Percentiles rank a stretch among this genome's conserved stretches.
phyloP scores from a whole-genome alignment of 2,797 vertebrate species.

The Psittacula derbiana region DNA sequence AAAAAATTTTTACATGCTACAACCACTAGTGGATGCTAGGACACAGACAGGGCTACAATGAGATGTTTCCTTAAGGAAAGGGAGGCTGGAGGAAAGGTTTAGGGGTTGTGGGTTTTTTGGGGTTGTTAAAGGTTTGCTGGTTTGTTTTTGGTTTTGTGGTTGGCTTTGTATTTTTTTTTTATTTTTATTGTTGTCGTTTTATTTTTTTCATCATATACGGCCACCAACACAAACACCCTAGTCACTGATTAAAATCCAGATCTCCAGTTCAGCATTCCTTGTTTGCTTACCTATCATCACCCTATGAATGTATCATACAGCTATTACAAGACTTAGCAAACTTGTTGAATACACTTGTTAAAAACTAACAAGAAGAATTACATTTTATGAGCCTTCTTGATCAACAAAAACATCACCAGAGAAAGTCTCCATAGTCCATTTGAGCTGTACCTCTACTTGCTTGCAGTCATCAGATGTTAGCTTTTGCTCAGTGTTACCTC shows the following conservation, averaged over 20 bases:
- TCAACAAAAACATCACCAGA: background rate
- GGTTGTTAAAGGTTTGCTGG: background rate
- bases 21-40: background rate
- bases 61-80: background rate
- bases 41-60: background rate
- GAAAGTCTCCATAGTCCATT: background rate
- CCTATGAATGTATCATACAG: background rate
- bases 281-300: background rate
- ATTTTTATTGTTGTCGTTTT: background rate
- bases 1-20: background rate
- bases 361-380: background rate
- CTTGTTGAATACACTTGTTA: background rate
- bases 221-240: background rate
- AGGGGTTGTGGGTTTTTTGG: too few species aligned
- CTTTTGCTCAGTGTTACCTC: background rate
- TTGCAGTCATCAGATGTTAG: background rate
- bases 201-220: background rate
- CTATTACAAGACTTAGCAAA: background rate
- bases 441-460: background rate
- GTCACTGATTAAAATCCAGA: background rate
- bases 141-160: background rate
- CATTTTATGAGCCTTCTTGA: background rate
- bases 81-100: background rate
- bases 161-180: background rate
- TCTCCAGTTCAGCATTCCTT: background rate